These are phyloP conservation scores for Sussaba pulchella DNA, from an alignment of 2,888 invertebrate species.

Conservation along the genomic window DNA sequence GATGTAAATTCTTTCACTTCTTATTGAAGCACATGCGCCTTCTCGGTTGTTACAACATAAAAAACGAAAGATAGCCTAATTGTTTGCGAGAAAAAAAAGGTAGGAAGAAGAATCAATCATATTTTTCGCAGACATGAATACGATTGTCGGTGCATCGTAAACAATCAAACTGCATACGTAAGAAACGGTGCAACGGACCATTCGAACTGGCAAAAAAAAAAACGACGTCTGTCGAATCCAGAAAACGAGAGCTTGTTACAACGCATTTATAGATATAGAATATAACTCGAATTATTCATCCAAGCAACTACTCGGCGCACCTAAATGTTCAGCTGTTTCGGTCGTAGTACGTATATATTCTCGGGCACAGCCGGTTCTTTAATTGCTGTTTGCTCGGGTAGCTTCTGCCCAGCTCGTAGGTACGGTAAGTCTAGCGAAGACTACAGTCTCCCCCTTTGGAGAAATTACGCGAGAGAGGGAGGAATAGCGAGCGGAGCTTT, in stretches of 20 bases:
- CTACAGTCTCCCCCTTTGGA: slow-evolving; percentile 23
- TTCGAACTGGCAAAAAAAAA: background rate
- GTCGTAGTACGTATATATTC: slow-evolving; percentile 17
- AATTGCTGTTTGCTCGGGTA: slow-evolving; percentile 67
- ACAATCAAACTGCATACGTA: no score
- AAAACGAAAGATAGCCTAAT: background rate
- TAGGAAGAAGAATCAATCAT: background rate
- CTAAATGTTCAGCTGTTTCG: background rate
- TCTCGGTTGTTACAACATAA: background rate
- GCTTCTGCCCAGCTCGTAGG: slow-evolving; percentile 10
- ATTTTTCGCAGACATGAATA: no score
- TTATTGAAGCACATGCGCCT: background rate
- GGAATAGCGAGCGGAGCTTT: slow-evolving; percentile 35
- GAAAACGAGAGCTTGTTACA: slow-evolving; percentile 6
- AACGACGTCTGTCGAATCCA: background rate
- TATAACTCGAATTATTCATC: background rate
- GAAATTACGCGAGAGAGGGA: slow-evolving; percentile 5
- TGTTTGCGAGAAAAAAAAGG: background rate
- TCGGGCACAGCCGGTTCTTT: slow-evolving; percentile 48
- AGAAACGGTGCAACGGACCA: background rate
- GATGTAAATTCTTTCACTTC: background rate
- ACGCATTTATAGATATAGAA: background rate
- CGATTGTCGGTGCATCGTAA: no score
- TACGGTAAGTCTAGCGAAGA: slow-evolving; percentile 37
- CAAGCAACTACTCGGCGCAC: slow-evolving; percentile 4